phyloP scores from a whole-genome alignment of 23 tunicate genomes.

The Aplidium turbinatum region DNA sequence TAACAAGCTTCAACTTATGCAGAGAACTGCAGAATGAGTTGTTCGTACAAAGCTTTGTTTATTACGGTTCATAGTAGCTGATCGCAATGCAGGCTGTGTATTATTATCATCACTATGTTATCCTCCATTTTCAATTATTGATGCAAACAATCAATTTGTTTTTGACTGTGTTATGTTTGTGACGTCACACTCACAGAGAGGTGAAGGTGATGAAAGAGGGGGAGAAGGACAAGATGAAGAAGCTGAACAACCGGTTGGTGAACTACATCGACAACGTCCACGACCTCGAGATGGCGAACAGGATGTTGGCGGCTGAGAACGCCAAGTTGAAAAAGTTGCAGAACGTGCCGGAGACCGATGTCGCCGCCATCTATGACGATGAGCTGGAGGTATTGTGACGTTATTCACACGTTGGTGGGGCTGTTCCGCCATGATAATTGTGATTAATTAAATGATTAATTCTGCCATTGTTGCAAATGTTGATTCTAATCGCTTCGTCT shows the following conservation, averaged over 20 bases:
- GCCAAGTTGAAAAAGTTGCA: slow-evolving; percentile 42
- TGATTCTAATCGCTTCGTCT: too few relatives aligned
- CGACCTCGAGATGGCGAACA: slow-evolving; percentile 72
- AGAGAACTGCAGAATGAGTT: too few relatives aligned
- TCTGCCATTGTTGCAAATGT: too few relatives aligned
- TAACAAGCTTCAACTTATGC: too few relatives aligned
- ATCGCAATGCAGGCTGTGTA: neutral
- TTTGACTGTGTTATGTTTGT: neutral
- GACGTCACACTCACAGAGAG: slow-evolving; percentile 24
- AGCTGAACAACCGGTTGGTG: slow-evolving; percentile 80
- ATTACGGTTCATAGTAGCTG: neutral
- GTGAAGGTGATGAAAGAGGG: slow-evolving; percentile 49
- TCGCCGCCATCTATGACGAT: slow-evolving; percentile 56
- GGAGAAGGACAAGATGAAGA: slow-evolving; percentile 85
- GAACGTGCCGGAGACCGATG: slow-evolving; percentile 24
- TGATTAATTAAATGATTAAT: too few relatives aligned
- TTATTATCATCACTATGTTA: neutral
- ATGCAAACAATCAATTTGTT: neutral
- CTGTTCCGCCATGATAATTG: too few relatives aligned
- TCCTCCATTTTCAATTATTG: neutral
- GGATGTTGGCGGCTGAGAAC: slow-evolving; percentile 59
- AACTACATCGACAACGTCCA: slow-evolving; percentile 93
- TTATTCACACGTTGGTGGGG: too few relatives aligned
- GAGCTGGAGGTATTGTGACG: slow-evolving; percentile 57
- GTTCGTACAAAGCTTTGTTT: neutral